Evolutionary conservation across 1,140 invertebrate species (phyloP).

Genomic region (Linepithema humile): DNA sequence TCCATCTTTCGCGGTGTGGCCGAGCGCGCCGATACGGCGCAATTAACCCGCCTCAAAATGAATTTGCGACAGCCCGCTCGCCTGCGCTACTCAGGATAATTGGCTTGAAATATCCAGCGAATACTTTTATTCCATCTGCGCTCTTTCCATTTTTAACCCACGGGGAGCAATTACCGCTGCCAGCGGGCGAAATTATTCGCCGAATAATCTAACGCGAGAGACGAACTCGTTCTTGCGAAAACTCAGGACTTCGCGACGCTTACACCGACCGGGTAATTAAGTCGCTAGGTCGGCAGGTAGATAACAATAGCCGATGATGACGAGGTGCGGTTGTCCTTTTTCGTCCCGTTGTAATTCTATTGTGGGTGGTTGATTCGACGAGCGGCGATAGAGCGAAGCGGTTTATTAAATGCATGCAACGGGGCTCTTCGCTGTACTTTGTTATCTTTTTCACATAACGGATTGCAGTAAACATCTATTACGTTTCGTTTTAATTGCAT

Average conservation of each 20-base stretch:
- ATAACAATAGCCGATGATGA: conserved; percentile 33
- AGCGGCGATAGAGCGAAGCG: neutral
- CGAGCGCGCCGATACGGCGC: conserved; percentile 18
- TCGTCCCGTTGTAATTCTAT: neutral
- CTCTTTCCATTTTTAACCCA: conserved; percentile 36
- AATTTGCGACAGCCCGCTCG: conserved; percentile 27
- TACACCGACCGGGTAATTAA: conserved; percentile 22
- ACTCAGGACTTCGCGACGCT: neutral
- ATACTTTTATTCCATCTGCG: conserved; percentile 44
- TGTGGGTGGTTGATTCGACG: neutral
- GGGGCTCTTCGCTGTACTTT: neutral
- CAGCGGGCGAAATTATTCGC: conserved; percentile 38
- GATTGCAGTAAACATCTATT: conserved; percentile 13
- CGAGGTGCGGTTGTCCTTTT: neutral
- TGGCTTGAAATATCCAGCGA: conserved; percentile 48
- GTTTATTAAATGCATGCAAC: conserved; percentile 39
- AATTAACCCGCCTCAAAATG: conserved; percentile 37
- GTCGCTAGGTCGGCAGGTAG: conserved; percentile 21
- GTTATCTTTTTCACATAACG: neutral
- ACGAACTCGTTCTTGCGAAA: conserved; percentile 6
- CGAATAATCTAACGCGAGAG: conserved; percentile 34
- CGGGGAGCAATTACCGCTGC: conserved; percentile 31
- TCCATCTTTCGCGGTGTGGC: conserved; percentile 12
- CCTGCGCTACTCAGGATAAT: conserved; percentile 45
- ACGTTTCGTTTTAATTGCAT: conserved; percentile 17